Conservation (phyloP, 2,113 vertebrate genomes). For the Brachyhypopomus gauderio region DNA sequence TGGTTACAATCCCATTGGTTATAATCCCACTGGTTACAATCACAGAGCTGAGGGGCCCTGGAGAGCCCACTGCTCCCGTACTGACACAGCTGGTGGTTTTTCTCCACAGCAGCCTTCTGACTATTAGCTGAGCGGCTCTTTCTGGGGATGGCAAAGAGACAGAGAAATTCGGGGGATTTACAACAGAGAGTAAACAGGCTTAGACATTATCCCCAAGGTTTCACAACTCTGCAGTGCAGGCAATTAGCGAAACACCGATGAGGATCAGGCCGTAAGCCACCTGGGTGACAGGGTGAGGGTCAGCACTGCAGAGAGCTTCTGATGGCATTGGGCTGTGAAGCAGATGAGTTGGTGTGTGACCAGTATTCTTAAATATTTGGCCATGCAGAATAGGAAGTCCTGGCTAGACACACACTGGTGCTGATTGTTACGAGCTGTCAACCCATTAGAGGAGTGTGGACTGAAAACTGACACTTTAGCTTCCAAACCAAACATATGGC, state of each 20-base stretch:
- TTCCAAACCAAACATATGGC: slow-evolving; percentile 64
- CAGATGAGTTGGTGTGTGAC: too few relatives aligned
- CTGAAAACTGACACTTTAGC: slow-evolving; percentile 39
- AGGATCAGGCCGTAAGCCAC: too few relatives aligned
- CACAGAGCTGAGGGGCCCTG: too few relatives aligned
- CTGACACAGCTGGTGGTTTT: slow-evolving; percentile 36
- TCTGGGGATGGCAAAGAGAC: too few relatives aligned
- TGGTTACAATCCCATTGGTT: too few relatives aligned
- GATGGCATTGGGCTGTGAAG: too few relatives aligned
- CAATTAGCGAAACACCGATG: too few relatives aligned
- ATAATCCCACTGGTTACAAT: too few relatives aligned
- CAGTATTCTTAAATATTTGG: too few relatives aligned
- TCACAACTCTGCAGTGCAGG: slow-evolving; percentile 65
- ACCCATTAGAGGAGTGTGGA: slow-evolving; percentile 56
- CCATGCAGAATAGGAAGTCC: not conserved
- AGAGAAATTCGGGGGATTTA: slow-evolving; percentile 27
- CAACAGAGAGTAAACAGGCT: slow-evolving; percentile 72
- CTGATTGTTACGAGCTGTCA: slow-evolving; percentile 49
- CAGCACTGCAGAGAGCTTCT: too few relatives aligned
- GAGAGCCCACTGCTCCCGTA: too few relatives aligned
- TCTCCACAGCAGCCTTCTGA: slow-evolving; percentile 26
- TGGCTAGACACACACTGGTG: slow-evolving; percentile 27
- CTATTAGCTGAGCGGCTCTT: slow-evolving; percentile 8
- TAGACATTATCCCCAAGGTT: slow-evolving; percentile 68
- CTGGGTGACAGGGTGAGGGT: too few relatives aligned